These are phyloP conservation scores for Mizuhopecten yessoensis DNA, from an alignment of 1,140 invertebrate species.

Conservation along the genomic window DNA sequence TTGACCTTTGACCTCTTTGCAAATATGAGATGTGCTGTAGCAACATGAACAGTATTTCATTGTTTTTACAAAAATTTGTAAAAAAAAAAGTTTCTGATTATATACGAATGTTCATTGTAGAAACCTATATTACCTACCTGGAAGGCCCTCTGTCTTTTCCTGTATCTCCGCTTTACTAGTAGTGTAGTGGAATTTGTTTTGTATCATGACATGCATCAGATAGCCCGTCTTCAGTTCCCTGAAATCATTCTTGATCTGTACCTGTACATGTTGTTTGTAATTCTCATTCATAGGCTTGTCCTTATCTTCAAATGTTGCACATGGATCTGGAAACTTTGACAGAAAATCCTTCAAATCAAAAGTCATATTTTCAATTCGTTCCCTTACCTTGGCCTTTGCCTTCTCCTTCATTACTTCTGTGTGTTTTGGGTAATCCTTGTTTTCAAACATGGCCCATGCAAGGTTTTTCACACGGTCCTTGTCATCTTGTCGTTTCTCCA, in stretches of 20 bases:
- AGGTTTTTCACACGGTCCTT: slow-evolving; percentile 70
- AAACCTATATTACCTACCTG: too few species aligned
- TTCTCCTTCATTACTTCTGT: slow-evolving; percentile 81
- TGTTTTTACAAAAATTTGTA: too few species aligned
- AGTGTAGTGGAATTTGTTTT: slow-evolving; percentile 77
- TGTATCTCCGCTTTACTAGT: slow-evolving; percentile 72
- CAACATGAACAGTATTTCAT: too few species aligned
- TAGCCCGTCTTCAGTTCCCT: slow-evolving; percentile 74
- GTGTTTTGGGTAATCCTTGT: slow-evolving; percentile 85
- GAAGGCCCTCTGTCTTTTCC: slow-evolving; percentile 32
- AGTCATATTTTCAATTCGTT: slow-evolving; percentile 71
- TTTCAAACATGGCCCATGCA: slow-evolving; percentile 81
- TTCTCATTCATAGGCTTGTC: slow-evolving; percentile 78
- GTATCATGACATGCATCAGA: slow-evolving; percentile 75
- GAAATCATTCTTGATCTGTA: slow-evolving; percentile 80
- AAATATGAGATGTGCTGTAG: too few species aligned
- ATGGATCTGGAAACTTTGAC: slow-evolving; percentile 85
- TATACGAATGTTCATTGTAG: too few species aligned
- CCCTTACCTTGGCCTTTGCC: slow-evolving; percentile 70
- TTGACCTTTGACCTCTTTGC: too few species aligned
- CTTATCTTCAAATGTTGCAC: slow-evolving; percentile 83
- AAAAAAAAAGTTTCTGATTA: too few species aligned
- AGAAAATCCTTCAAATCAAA: slow-evolving; percentile 85
- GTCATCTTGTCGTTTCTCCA: slow-evolving; percentile 66
- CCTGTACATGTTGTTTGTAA: slow-evolving; percentile 78